These are phyloP conservation scores for Bufo bufo DNA, from an alignment of 2,113 vertebrate genomes.

Conservation along the genomic window DNA sequence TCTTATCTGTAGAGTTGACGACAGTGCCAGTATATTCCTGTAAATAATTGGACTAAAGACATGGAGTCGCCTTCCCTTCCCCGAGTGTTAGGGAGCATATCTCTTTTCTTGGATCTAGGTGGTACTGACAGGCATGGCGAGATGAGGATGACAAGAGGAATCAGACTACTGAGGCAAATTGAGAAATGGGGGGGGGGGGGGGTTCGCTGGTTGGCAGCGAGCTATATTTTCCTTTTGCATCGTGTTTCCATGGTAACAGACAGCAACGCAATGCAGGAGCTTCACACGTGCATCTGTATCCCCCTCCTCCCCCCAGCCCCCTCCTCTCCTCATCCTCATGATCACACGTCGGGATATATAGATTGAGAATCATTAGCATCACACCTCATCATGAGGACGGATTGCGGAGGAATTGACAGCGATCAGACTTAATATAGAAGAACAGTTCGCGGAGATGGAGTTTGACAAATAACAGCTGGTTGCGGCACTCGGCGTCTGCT, in stretches of 20 bases:
- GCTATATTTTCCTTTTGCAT: slow-evolving; percentile 27
- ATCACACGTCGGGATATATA: slow-evolving; percentile 15
- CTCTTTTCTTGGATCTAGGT: neutral
- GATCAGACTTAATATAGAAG: slow-evolving; percentile 29
- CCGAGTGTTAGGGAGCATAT: neutral
- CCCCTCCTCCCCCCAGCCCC: neutral
- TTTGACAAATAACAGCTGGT: slow-evolving; percentile 34
- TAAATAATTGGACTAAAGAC: neutral
- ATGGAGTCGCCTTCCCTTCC: neutral
- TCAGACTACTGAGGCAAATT: slow-evolving; percentile 1
- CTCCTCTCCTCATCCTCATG: neutral
- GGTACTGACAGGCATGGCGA: slow-evolving; percentile 10
- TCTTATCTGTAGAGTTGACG: neutral
- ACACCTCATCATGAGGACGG: slow-evolving; percentile 4
- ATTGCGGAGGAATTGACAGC: slow-evolving; percentile 1
- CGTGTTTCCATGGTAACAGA: slow-evolving; percentile 46
- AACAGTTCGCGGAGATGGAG: neutral
- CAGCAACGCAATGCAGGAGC: slow-evolving; percentile 33
- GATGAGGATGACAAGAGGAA: slow-evolving; percentile 21
- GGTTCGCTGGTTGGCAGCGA: neutral
- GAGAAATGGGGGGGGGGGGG: neutral
- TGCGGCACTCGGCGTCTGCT: neutral
- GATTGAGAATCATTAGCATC: slow-evolving; percentile 3
- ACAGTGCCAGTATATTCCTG: neutral
- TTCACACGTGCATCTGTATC: slow-evolving; percentile 25